These are phyloP conservation scores for Lamellibrachia luymesi DNA, from an alignment of 1,140 invertebrate species.

Conservation along the genomic window DNA sequence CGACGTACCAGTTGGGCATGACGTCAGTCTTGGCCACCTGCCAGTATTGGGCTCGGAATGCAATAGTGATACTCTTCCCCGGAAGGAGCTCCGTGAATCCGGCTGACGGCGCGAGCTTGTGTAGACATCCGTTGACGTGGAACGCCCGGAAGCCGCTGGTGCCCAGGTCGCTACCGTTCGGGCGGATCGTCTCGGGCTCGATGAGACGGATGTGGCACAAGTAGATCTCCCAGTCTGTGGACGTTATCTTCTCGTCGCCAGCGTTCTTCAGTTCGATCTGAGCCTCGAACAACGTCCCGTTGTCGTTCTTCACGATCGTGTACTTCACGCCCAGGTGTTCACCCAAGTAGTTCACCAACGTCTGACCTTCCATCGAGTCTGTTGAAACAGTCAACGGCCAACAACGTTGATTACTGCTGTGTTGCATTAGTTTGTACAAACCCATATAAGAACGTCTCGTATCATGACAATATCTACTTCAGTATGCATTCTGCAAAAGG, in stretches of 20 bases:
- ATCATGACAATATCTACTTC: too few relatives aligned
- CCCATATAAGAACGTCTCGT: too few relatives aligned
- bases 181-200: neutral
- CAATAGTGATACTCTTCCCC: neutral
- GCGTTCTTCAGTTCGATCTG: neutral
- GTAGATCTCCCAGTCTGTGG: neutral
- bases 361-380: neutral
- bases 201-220: neutral
- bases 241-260: neutral
- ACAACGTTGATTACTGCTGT: neutral
- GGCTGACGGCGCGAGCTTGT: neutral
- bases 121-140: slow-evolving; percentile 4
- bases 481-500: too few relatives aligned
- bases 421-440: neutral
- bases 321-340: neutral
- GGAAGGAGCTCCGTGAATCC: neutral
- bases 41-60: neutral
- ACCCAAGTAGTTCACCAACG: slow-evolving; percentile 6
- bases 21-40: neutral
- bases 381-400: neutral
- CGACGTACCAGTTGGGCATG: slow-evolving; percentile 18
- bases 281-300: neutral
- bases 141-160: neutral
- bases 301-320: neutral
- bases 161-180: neutral